A percentile compares a stretch with the other conserved stretches of the same genome.
phyloP scores from a whole-genome alignment of 2,888 invertebrate genomes.

The Tryphoninae sp. region DNA sequence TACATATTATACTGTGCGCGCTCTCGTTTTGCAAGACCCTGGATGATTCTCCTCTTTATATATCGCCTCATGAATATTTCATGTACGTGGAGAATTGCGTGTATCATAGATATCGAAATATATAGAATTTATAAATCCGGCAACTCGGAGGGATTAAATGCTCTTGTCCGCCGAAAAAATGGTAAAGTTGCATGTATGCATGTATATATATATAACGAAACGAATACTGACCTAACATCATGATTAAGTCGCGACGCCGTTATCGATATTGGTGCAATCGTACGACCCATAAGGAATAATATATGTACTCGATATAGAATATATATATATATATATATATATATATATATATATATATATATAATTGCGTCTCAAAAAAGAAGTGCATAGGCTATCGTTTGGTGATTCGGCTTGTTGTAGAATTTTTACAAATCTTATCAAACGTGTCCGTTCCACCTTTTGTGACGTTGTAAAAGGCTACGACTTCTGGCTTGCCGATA shows the following conservation, averaged over 20 bases:
- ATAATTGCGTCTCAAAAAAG: too few species aligned
- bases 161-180: conserved; percentile 34
- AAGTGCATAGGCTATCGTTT: too few species aligned
- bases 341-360: too few species aligned
- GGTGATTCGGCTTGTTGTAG: too few species aligned
- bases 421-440: too few species aligned
- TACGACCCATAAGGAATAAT: conserved; percentile 14
- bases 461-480: too few species aligned
- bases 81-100: conserved; percentile 36
- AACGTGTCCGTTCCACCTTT: too few species aligned
- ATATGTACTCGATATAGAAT: conserved; percentile 9
- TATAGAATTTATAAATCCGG: conserved; percentile 9
- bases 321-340: too few species aligned
- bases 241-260: conserved; percentile 34
- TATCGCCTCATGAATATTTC: conserved; percentile 52
- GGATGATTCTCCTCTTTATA: conserved; percentile 14
- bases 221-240: background rate
- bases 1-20: background rate
- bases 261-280: conserved; percentile 34
- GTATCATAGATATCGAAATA: conserved; percentile 23
- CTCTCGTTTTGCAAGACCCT: background rate
- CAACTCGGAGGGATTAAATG: conserved; percentile 52
- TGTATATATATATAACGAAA: background rate
- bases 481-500: too few species aligned
- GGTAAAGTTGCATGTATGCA: background rate